A percentile compares a stretch with the other conserved stretches of the same genome.
Conservation (phyloP, 2,113 vertebrate genomes). For the Neotoma lepida region DNA sequence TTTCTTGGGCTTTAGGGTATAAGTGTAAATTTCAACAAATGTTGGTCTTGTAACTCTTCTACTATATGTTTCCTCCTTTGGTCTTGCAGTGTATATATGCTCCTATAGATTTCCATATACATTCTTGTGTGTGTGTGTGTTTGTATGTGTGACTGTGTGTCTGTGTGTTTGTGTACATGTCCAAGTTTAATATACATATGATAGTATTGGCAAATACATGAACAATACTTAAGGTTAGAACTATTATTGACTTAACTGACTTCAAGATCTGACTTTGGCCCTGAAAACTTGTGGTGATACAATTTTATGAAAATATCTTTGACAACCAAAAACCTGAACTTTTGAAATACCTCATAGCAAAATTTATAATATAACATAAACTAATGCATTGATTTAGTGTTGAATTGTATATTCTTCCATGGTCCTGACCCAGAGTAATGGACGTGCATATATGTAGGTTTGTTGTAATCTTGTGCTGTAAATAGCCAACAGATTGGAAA, state of each 20-base stretch:
- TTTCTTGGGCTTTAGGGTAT: not conserved
- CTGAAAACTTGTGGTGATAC: not conserved
- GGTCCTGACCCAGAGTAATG: too few relatives aligned
- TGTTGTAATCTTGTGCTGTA: not conserved
- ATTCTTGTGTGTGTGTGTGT: not conserved
- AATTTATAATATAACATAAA: not conserved
- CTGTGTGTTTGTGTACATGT: not conserved
- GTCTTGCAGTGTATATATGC: not conserved
- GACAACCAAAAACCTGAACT: not conserved
- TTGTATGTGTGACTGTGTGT: not conserved
- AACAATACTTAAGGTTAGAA: not conserved
- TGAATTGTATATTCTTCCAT: not conserved
- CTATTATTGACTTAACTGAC: not conserved
- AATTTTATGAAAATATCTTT: not conserved
- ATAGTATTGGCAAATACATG: not conserved
- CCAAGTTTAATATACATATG: not conserved
- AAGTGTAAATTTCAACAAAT: not conserved
- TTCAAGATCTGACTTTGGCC: not conserved
- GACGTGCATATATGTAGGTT: not conserved
- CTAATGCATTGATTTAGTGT: not conserved
- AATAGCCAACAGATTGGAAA: not conserved
- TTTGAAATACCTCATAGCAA: not conserved
- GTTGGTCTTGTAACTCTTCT: not conserved
- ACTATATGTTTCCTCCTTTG: not conserved
- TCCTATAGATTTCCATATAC: not conserved